Evolutionary conservation across 2,113 vertebrate species (phyloP).

Genomic region (Brienomyrus longianalis): DNA sequence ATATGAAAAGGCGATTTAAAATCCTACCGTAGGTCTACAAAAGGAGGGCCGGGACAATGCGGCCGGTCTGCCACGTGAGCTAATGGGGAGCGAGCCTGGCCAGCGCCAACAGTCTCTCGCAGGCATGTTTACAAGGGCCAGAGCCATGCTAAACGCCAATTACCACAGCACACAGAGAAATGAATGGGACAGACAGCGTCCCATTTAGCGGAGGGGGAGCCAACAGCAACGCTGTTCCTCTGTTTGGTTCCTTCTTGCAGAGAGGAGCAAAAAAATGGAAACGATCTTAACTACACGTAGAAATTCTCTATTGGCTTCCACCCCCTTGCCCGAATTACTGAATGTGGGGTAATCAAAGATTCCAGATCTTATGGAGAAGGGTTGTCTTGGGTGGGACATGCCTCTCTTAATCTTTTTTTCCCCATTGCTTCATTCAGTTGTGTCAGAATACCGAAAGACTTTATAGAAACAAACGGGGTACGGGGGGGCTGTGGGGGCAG

Average conservation of each 20-base stretch:
- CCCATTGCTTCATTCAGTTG: background rate
- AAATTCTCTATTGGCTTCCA: background rate
- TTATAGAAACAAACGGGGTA: constrained; percentile 43
- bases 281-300: background rate
- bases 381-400: background rate
- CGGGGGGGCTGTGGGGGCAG: constrained; percentile 3
- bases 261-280: constrained; percentile 15
- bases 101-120: constrained; percentile 51
- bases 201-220: constrained; percentile 29
- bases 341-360: background rate
- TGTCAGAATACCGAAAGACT: constrained; percentile 29
- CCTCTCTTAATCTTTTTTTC: background rate
- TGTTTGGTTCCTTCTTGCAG: constrained; percentile 3
- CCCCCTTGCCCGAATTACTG: background rate
- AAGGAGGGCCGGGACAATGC: constrained; percentile 64
- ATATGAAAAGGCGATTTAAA: constrained; percentile 64
- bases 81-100: constrained; percentile 34
- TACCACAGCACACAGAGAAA: constrained; percentile 49
- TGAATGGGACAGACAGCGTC: constrained; percentile 34
- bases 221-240: constrained; percentile 1
- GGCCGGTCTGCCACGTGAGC: constrained; percentile 40
- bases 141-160: constrained; percentile 52
- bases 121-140: constrained; percentile 57
- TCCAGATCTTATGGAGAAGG: background rate
- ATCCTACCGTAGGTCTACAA: constrained; percentile 63